These are phyloP conservation scores for Vimba vimba DNA, from an alignment of 2,113 vertebrate genomes.

Conservation along the genomic window DNA sequence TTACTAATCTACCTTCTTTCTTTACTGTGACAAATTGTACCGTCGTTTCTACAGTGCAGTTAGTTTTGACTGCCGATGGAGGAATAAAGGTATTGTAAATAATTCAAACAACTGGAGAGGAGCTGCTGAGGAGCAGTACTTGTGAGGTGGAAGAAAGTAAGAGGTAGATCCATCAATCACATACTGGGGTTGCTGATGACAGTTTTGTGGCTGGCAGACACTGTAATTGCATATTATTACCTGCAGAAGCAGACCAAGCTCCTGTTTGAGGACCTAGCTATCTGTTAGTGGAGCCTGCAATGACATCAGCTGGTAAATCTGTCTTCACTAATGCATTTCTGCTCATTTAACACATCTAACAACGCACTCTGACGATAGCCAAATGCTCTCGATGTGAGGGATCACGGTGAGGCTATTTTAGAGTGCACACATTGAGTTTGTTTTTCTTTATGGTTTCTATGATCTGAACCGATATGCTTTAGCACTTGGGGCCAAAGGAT, in stretches of 20 bases:
- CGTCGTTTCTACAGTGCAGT: neutral
- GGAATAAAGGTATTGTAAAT: neutral
- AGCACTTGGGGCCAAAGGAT: neutral
- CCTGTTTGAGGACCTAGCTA: conserved; percentile 63
- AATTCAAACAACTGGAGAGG: neutral
- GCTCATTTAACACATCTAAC: conserved; percentile 1
- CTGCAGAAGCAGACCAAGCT: conserved; percentile 45
- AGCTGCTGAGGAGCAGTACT: neutral
- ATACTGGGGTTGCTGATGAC: conserved; percentile 55
- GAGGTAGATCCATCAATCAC: conserved; percentile 59
- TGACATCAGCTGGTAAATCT: conserved; percentile 55
- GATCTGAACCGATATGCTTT: neutral
- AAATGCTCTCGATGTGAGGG: neutral
- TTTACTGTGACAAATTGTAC: conserved; percentile 12
- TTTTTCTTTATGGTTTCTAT: neutral
- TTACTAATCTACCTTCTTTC: neutral
- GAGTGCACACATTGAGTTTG: neutral
- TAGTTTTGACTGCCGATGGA: neutral
- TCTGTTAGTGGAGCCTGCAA: conserved; percentile 46
- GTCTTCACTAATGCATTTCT: neutral
- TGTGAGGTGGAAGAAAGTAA: conserved; percentile 47
- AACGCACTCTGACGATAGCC: neutral
- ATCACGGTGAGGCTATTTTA: neutral
- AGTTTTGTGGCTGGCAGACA: conserved; percentile 64
- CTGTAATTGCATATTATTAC: conserved; percentile 68